Evolutionary conservation across 2,113 vertebrate species (phyloP), one percentile per base, ranked within the genome.

Genomic region (Megaceryle maxima): DNA sequence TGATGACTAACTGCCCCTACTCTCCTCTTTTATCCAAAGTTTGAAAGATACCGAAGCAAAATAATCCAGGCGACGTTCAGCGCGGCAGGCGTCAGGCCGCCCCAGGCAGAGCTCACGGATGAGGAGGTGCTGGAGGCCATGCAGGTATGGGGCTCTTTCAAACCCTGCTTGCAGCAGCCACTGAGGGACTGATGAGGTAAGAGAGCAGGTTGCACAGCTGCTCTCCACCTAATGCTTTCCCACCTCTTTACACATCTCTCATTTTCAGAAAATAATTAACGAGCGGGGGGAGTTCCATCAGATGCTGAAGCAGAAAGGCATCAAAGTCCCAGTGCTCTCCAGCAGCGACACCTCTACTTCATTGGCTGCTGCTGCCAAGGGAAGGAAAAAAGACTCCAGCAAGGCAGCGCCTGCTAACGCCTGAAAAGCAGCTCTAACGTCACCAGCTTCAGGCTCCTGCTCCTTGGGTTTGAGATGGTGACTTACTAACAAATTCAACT

Each of bases 41-140:
- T 98, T 7, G 98, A 98, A 68, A 96, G 96, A 16, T 96, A 92
- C 1, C 78, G 97, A 9, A 98, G 72, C 88, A 98, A 96, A 94
- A 95, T 98, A 39, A 92, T 98, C 17, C 98, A 98, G 92, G 98
- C 97, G 1, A 59, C 95, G 0, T 98, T 97, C 83, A 96, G 80
- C 3, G 3, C 59, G 0, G 37, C 85, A 1, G 97, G 97, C 55
- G 63, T 20, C 89, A 97, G 88, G 39, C 24, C 86, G 2, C 80
- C 93, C 5, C 20, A 21, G 39, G 73, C 25, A 0, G 97, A 98
- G 87, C 89, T 98, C 68, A 83, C 93, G 0, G 98, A 98, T 0
- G 57, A 60, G 1, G 96, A 97, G 28, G 53, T 98, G 64, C 94
- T 98, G 60, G 97, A 98, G 5, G 90, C 92, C 16, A 59, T 98